Base-by-base conservation (phyloP, 2,113 vertebrate genomes). In the Zosterops borbonicus region DNA sequence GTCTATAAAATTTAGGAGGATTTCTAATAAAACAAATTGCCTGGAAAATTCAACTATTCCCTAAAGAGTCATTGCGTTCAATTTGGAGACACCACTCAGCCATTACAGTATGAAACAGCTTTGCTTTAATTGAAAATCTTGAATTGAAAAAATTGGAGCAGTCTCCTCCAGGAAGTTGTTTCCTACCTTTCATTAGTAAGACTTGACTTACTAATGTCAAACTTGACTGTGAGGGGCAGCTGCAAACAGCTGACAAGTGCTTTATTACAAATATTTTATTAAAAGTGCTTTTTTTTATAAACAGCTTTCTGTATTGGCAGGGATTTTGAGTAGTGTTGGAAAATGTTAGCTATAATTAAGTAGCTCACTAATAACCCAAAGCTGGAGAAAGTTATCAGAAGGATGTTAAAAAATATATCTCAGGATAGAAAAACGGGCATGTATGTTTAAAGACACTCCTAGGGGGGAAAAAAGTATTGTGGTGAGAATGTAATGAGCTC, bases 401-500 rank as follows among this genome's bases (percentile, higher is more conserved):
- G 53, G 68, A 59, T 83, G 25, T 22, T 88, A 83, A 69, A 92
- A 79, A 89, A 70, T 42, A 63, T 63, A 31, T n/a, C 47, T 90
- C 5, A 20, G 71, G 82, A 42, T 39, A 58, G 81, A 79, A 94
- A 83, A 63, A 19, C 27, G 3, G 75, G 60, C 81, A 67, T 60
- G 21, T 87, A 49, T 89, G 80, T 82, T 93, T 92, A 81, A 90
- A 80, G 42, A 73, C 37, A 83, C 44, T 11, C 46, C 56, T 52
- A 23, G 31, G 35, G 28, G 35, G 42, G 9, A 2, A 22, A 37
- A 67, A 62, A 69, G 68, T 87, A 84, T 70, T 76, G 79, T 80
- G 76, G 62, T 76, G 86, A 84, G 64, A 87, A 90, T 90, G 89
- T 80, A 94, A 93, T 93, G 50, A 83, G 91, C 96, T 95, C 80